phyloP scores from a whole-genome alignment of 2,113 vertebrate genomes.

The Electrona antarctica region DNA sequence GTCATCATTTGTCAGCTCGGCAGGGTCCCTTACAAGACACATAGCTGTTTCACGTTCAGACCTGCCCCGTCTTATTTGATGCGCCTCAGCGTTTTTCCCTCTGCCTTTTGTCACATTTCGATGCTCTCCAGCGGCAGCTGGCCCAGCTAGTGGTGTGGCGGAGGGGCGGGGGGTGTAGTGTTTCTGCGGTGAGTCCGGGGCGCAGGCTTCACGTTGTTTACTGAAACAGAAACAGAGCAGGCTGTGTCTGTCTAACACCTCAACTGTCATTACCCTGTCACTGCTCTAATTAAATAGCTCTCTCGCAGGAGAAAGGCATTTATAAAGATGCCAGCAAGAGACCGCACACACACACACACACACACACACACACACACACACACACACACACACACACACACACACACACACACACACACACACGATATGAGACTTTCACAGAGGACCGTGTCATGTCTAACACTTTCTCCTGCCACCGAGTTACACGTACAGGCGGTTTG shows the following conservation, averaged over 20 bases:
- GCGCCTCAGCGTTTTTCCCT: slow-evolving; percentile 42
- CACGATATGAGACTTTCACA: slow-evolving; percentile 53
- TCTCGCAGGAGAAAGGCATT: slow-evolving; percentile 58
- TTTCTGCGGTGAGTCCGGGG: slow-evolving; percentile 67
- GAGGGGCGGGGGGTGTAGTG: slow-evolving; percentile 40
- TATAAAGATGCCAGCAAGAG: slow-evolving; percentile 64
- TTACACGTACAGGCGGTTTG: slow-evolving; percentile 63
- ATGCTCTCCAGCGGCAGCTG: slow-evolving; percentile 11
- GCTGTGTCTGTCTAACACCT: slow-evolving; percentile 64
- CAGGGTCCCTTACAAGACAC: slow-evolving; percentile 11
- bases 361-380: slow-evolving; percentile 14
- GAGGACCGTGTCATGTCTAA: slow-evolving; percentile 56
- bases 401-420: slow-evolving; percentile 32
- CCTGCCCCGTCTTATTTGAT: slow-evolving; percentile 42
- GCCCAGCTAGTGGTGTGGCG: too few species aligned
- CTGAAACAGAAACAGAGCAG: slow-evolving; percentile 53
- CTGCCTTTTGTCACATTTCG: slow-evolving; percentile 48
- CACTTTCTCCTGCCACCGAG: slow-evolving; percentile 60
- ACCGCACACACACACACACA: slow-evolving; percentile 36
- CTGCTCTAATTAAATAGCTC: slow-evolving; percentile 74
- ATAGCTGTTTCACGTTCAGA: slow-evolving; percentile 37
- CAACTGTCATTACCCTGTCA: slow-evolving; percentile 77
- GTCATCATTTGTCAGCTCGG: slow-evolving; percentile 27
- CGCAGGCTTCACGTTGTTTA: slow-evolving; percentile 62
- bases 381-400: slow-evolving; percentile 18